Evolutionary conservation across 2,797 vertebrate genomes (phyloP).

Genomic region (Gymnothorax javanicus): DNA sequence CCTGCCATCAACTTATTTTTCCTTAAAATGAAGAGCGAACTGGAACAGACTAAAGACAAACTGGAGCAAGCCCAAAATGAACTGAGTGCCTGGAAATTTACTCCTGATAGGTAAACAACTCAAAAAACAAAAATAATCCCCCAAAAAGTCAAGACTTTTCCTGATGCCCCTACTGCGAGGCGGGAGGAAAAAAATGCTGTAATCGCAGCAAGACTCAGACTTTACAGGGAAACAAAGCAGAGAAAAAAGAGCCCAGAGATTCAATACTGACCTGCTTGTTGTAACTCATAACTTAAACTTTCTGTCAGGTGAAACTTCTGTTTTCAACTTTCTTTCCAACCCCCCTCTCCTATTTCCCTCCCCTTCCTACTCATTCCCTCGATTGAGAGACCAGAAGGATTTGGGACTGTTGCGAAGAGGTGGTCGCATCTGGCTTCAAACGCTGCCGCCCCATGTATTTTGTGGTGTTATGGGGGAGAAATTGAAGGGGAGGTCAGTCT

Average conservation of each 20-base stretch:
- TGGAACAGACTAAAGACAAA: slow-evolving; percentile 99
- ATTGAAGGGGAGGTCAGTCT: slow-evolving; percentile 82
- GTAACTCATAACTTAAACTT: slow-evolving; percentile 95
- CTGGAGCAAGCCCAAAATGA: slow-evolving; percentile 99
- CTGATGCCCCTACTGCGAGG: slow-evolving; percentile 96
- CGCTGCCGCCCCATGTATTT: slow-evolving; percentile 73
- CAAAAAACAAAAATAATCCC: slow-evolving; percentile 75
- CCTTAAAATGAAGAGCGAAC: slow-evolving; percentile 99
- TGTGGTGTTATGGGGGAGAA: slow-evolving; percentile 83
- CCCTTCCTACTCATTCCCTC: slow-evolving; percentile 69
- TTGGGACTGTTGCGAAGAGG: slow-evolving; percentile 98
- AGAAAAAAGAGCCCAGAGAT: slow-evolving; percentile 83
- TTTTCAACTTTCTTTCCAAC: slow-evolving; percentile 89
- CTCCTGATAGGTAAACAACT: slow-evolving; percentile 99
- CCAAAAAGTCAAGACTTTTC: slow-evolving; percentile 92
- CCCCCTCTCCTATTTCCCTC: slow-evolving; percentile 76
- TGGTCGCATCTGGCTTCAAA: slow-evolving; percentile 85
- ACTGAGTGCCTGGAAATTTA: slow-evolving; percentile 99
- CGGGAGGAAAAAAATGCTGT: slow-evolving; percentile 88
- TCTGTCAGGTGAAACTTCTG: slow-evolving; percentile 97
- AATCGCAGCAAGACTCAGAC: slow-evolving; percentile 98
- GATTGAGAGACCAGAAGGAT: slow-evolving; percentile 96
- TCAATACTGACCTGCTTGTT: slow-evolving; percentile 86
- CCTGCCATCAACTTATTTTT: slow-evolving; percentile 99
- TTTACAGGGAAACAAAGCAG: slow-evolving; percentile 80